These are phyloP conservation scores for Leucozona laternaria DNA, from an alignment of 2,888 invertebrate species.

Conservation along the genomic window DNA sequence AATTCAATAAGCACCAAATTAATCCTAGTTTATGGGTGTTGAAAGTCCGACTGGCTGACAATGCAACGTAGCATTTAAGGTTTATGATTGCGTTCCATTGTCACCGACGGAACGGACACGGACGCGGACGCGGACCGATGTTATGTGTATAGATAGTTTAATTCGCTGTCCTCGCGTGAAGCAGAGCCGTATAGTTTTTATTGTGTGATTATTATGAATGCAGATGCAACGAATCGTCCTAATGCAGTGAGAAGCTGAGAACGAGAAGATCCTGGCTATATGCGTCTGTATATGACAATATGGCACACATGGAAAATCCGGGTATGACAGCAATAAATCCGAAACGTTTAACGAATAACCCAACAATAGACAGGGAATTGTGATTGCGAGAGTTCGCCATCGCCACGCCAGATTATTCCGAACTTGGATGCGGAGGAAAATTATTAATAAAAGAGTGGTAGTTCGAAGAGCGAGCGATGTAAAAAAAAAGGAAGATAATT, in stretches of 20 bases:
- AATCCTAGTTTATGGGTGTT: conserved; percentile 84
- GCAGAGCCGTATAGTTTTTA: conserved; percentile 23
- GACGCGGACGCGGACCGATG: conserved; percentile 17
- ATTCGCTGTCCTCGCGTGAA: conserved; percentile 49
- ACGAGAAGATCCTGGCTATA: conserved; percentile 51
- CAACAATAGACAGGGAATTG: conserved; percentile 63
- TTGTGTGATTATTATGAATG: conserved; percentile 63
- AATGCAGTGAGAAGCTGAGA: conserved; percentile 64
- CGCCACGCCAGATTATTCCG: conserved; percentile 21
- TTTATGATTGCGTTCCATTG: conserved; percentile 78
- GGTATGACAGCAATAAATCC: conserved; percentile 75
- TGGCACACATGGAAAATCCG: conserved; percentile 52
- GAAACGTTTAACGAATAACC: conserved; percentile 73
- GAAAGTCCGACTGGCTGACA: conserved; percentile 79
- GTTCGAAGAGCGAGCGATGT: conserved; percentile 3
- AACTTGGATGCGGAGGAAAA: conserved; percentile 24
- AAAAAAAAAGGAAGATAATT: background rate
- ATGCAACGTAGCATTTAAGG: conserved; percentile 77
- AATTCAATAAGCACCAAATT: conserved; percentile 84
- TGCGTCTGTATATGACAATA: background rate
- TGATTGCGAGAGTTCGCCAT: conserved; percentile 41
- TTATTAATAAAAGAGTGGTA: conserved; percentile 29
- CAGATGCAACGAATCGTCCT: conserved; percentile 76
- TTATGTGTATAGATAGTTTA: background rate
- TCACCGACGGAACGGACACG: conserved; percentile 40